phyloP scores from a whole-genome alignment of 1,140 invertebrate genomes.

The Drosophila lacertosa region DNA sequence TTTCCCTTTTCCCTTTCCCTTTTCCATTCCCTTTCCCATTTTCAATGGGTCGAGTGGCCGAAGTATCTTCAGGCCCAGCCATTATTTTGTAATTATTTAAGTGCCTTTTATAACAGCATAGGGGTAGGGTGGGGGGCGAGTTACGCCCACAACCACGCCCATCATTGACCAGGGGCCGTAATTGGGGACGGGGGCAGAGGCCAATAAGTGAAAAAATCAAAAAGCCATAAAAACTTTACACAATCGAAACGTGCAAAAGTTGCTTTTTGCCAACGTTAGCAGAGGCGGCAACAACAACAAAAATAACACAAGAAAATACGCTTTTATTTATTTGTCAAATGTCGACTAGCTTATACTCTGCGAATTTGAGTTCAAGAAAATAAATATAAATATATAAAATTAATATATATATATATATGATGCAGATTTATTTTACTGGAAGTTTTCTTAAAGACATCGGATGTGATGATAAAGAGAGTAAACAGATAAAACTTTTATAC shows the following conservation, averaged over 20 bases:
- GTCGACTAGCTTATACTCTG: neutral
- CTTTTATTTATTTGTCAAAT: neutral
- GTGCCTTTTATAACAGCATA: no score
- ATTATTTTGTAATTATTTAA: slow-evolving; percentile 82
- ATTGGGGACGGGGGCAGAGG: neutral
- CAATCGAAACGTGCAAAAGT: slow-evolving; percentile 83
- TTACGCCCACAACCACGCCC: slow-evolving; percentile 4
- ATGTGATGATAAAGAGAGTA: no score
- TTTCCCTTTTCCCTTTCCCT: neutral
- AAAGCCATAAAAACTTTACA: slow-evolving; percentile 83
- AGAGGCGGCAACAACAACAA: slow-evolving; percentile 47
- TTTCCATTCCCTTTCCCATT: neutral
- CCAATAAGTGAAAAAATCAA: slow-evolving; percentile 83
- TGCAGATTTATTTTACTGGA: no score
- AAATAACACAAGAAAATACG: slow-evolving; percentile 32
- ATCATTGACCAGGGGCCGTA: neutral
- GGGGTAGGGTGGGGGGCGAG: slow-evolving; percentile 23
- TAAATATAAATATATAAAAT: no score
- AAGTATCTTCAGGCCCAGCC: slow-evolving; percentile 59
- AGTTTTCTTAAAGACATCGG: no score
- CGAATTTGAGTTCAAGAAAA: no score
- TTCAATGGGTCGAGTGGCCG: slow-evolving; percentile 35
- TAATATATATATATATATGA: no score
- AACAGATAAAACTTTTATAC: no score
- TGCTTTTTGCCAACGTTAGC: slow-evolving; percentile 78